Percentiles rank a stretch among this genome's conserved stretches.
Conservation (phyloP, 2,888 invertebrate genomes). For the Choristoneura rosaceana region DNA sequence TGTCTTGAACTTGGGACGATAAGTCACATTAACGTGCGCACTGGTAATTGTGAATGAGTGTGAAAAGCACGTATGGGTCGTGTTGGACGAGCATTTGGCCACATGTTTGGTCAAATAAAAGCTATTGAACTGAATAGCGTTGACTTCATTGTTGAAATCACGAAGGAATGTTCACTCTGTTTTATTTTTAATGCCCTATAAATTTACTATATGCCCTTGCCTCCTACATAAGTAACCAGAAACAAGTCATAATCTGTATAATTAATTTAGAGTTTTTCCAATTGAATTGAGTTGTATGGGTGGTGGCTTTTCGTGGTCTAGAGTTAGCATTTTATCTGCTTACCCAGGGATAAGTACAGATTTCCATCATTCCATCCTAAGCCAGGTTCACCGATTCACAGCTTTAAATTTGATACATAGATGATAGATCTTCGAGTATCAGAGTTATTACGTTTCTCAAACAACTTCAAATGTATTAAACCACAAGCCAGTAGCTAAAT, state of each 20-base stretch:
- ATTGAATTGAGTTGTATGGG: neutral
- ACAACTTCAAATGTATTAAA: slow-evolving; percentile 3
- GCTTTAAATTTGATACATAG: no score
- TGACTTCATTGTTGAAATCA: slow-evolving; percentile 31
- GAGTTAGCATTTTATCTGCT: no score
- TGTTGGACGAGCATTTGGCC: slow-evolving; percentile 11
- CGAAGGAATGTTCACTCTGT: slow-evolving; percentile 31
- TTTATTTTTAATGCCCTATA: slow-evolving; percentile 23
- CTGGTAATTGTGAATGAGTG: slow-evolving; percentile 9
- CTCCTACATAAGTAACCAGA: neutral
- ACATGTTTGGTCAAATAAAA: slow-evolving; percentile 34
- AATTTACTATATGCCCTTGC: no score
- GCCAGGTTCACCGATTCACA: no score
- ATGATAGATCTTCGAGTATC: no score
- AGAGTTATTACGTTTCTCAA: neutral
- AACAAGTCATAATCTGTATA: neutral
- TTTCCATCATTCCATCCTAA: no score
- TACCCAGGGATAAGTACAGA: no score
- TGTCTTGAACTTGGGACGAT: slow-evolving; percentile 29
- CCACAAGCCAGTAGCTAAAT: slow-evolving; percentile 12
- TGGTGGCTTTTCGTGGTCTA: no score
- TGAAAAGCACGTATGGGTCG: slow-evolving; percentile 33
- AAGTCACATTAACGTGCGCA: slow-evolving; percentile 20
- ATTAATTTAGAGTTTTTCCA: neutral
- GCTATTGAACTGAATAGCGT: slow-evolving; percentile 29